Conservation (phyloP, 2,888 invertebrate genomes). For the Bibio marci region DNA sequence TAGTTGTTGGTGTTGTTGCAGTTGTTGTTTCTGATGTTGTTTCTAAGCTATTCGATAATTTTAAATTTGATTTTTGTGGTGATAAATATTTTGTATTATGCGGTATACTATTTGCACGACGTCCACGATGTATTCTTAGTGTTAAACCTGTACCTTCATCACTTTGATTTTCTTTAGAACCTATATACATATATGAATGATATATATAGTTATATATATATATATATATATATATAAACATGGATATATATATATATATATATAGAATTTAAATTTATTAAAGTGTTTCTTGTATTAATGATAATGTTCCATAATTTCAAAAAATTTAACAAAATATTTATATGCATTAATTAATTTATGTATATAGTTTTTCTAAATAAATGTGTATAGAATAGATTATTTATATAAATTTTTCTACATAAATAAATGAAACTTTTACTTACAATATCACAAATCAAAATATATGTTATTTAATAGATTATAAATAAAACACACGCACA, state of each 20-base stretch:
- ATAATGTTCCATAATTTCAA: no score
- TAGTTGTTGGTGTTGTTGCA: background rate
- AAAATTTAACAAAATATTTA: no score
- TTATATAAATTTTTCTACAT: no score
- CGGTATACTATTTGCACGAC: constrained; percentile 35
- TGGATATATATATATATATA: background rate
- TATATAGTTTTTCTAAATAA: no score
- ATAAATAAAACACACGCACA: no score
- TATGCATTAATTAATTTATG: no score
- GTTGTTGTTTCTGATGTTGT: background rate
- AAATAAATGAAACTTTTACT: no score
- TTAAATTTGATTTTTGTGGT: constrained; percentile 27
- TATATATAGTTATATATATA: background rate
- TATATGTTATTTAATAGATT: no score
- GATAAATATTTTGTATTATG: constrained; percentile 39
- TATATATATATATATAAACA: background rate
- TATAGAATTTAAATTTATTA: no score
- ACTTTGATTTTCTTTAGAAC: constrained; percentile 49
- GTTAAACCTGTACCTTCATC: constrained; percentile 69
- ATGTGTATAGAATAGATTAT: no score
- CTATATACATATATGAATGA: constrained; percentile 37
- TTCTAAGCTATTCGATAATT: constrained; percentile 1
- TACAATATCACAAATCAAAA: no score
- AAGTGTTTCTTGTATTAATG: no score
- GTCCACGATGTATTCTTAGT: constrained; percentile 74